Percentiles rank a stretch among this genome's conserved stretches.
Evolutionary conservation across 1,140 invertebrate species (phyloP).

Genomic region (Coptotermes formosanus): DNA sequence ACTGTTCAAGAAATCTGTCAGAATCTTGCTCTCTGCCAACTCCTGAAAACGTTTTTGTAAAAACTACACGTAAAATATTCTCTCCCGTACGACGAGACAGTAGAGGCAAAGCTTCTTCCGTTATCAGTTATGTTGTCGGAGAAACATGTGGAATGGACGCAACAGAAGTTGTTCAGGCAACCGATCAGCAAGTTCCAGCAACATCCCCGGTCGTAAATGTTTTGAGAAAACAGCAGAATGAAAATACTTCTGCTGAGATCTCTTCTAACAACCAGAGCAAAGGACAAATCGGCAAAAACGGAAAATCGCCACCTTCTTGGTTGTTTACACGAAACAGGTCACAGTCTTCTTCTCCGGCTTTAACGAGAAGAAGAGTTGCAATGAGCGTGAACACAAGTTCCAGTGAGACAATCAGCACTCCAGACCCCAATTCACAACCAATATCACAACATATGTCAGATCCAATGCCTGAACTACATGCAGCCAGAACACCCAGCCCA

Average conservation of each 20-base stretch:
- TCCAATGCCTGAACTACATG: not conserved
- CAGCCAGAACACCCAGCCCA: not conserved
- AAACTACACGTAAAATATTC: slow-evolving; percentile 74
- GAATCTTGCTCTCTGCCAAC: slow-evolving; percentile 32
- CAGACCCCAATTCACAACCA: not conserved
- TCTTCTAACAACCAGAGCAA: not conserved
- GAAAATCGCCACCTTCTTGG: slow-evolving; percentile 33
- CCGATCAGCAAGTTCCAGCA: not conserved
- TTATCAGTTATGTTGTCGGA: slow-evolving; percentile 38
- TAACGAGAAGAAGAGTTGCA: not conserved
- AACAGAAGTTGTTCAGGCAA: not conserved
- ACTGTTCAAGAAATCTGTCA: not conserved
- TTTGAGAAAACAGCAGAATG: not conserved
- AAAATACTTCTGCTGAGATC: not conserved
- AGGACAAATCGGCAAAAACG: not conserved
- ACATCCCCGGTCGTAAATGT: not conserved
- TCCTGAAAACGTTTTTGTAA: slow-evolving; percentile 61
- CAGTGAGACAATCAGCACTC: not conserved
- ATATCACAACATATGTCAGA: not conserved
- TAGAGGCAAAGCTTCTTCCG: slow-evolving; percentile 34
- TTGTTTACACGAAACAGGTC: slow-evolving; percentile 22
- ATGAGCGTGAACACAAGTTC: not conserved
- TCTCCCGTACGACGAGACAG: slow-evolving; percentile 54
- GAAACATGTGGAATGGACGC: slow-evolving; percentile 8
- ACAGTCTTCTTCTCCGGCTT: slow-evolving; percentile 27